Base-by-base conservation (phyloP, 2,113 vertebrate genomes). In the Aptenodytes patagonicus region DNA sequence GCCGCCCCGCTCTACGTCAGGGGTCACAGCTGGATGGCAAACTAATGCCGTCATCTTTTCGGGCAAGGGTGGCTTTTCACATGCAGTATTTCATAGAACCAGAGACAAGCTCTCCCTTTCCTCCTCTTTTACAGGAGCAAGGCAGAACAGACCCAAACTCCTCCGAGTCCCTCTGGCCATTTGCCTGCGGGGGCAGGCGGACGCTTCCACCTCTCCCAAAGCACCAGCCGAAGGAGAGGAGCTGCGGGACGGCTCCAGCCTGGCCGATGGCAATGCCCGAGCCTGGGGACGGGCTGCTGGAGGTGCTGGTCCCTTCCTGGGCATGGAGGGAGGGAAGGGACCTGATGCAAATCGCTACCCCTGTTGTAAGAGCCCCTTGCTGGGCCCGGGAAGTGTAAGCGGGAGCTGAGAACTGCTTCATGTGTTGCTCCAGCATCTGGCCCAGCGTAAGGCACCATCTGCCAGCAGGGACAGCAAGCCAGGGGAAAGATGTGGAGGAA, bases 231-330 rank as follows among this genome's bases (percentile, higher is more conserved):
- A 78, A 78, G 75, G 19, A 95, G 32, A 64, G 47, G 38, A 40
- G 38, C 38, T 19, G 38, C 4, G 4, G 61, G 17, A 40, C 5
- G 8, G 61, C 38, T 40, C 36, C 61, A 40, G 61, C 38, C 36
- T 5, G 11, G 25, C 25, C 11, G 10, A 40, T 9, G 17, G 61
- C 61, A 38, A 38, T 28, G 21, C 21, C 21, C 0, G 0, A 58
- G 40, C 16, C 38, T 72, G 57, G 42, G 22, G 7, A 49, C 5
- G 6, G 44, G 78, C 58, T 87, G 42, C 42, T 66, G 51, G 70
- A 38, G 51, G 25, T 47, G 64, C 78, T 75, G 70, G 20, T 20
- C 34, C 62, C 47, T 68, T 72, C 46, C 66, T 3, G 5, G 85
- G 38, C 29, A 13, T 0, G 29, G 32, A 81, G 19, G 18, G 72